Conservation (phyloP, 1,140 invertebrate species). For the Argopecten irradians region DNA sequence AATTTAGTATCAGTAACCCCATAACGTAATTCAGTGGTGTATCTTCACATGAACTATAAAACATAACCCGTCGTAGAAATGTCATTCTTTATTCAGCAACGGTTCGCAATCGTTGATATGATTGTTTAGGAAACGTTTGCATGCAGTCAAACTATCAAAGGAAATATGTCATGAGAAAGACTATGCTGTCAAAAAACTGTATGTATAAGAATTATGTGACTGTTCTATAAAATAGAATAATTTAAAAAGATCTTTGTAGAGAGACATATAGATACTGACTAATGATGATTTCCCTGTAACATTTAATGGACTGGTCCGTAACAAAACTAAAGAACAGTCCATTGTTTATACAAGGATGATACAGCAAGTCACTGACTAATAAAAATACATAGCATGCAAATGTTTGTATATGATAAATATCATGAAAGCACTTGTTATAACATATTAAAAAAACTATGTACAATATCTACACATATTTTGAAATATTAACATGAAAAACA, state of each 20-base stretch:
- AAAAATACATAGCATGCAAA: background rate
- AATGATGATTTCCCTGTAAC: background rate
- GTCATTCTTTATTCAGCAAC: no score
- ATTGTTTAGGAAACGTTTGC: no score
- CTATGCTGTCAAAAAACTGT: no score
- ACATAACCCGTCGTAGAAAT: no score
- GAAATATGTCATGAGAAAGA: no score
- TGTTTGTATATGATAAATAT: background rate
- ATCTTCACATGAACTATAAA: no score
- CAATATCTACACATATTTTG: background rate
- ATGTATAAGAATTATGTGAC: no score
- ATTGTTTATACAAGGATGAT: background rate
- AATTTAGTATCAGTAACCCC: background rate
- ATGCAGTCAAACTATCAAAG: no score
- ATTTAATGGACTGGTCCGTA: background rate
- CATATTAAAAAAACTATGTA: background rate
- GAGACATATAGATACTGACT: background rate
- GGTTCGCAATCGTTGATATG: no score
- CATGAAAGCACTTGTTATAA: background rate
- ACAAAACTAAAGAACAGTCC: background rate
- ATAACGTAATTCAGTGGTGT: background rate
- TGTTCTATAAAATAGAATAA: no score
- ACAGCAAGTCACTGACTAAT: background rate
- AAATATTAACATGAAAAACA: no score
- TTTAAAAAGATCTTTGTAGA: background rate